Conservation (phyloP, 2,797 vertebrate genomes). For the Erethizon dorsatum region DNA sequence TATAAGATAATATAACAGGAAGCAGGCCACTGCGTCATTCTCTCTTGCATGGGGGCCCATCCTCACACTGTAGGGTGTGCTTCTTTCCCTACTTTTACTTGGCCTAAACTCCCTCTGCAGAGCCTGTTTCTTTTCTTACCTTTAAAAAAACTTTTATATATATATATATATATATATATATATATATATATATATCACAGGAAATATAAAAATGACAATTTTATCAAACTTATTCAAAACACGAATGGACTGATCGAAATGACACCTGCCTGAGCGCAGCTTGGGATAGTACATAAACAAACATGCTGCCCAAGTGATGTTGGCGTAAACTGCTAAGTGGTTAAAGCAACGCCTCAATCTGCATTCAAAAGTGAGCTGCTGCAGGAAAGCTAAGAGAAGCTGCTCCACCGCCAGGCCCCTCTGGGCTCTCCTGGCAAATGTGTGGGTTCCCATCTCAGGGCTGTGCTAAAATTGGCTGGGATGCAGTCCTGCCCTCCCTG, state of each 20-base stretch:
- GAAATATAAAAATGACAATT: not conserved
- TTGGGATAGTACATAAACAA: not conserved
- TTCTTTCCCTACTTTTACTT: not conserved
- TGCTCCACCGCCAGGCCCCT: not conserved
- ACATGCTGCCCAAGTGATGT: not conserved
- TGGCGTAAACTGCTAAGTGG: not conserved
- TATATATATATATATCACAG: not conserved
- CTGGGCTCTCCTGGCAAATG: not conserved
- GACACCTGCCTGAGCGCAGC: not conserved
- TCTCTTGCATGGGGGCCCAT: not conserved
- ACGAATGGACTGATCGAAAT: not conserved
- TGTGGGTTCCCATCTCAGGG: not conserved
- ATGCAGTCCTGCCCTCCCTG: not conserved
- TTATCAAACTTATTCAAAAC: not conserved
- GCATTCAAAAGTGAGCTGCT: not conserved
- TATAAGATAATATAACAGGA: not conserved
- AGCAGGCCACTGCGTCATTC: no score
- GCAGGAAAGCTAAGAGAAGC: not conserved
- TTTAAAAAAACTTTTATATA: not conserved
- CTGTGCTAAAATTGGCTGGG: not conserved
- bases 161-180: not conserved
- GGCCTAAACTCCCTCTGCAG: not conserved
- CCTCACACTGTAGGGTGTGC: not conserved
- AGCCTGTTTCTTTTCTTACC: not conserved
- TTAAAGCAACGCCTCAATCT: not conserved